Evolutionary conservation across 2,113 vertebrate species (phyloP).

Genomic region (Scomber colias): DNA sequence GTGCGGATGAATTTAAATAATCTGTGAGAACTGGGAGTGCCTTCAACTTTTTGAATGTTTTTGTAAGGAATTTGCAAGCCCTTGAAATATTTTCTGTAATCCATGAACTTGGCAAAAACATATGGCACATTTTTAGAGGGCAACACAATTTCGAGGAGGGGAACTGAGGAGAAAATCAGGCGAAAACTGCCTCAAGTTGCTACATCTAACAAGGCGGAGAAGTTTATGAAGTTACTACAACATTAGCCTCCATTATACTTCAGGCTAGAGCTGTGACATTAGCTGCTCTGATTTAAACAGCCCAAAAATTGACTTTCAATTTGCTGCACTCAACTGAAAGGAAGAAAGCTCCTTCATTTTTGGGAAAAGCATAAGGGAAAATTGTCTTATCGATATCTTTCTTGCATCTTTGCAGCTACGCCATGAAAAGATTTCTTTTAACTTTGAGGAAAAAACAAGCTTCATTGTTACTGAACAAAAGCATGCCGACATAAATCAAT

Average conservation of each 20-base stretch:
- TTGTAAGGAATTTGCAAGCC: neutral
- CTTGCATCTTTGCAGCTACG: conserved; percentile 16
- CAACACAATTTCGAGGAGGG: neutral
- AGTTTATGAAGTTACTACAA: neutral
- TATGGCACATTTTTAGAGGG: neutral
- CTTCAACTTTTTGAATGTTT: neutral
- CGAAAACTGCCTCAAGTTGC: neutral
- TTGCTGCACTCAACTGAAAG: conserved; percentile 18
- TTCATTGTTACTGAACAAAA: conserved; percentile 23
- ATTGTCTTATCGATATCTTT: conserved; percentile 53
- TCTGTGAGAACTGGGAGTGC: neutral
- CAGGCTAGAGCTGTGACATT: neutral
- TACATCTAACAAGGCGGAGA: neutral
- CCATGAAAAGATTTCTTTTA: conserved; percentile 45
- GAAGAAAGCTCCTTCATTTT: conserved; percentile 18
- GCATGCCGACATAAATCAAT: conserved; percentile 59
- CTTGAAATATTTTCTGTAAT: neutral
- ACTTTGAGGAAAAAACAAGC: conserved; percentile 3
- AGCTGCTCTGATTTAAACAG: conserved; percentile 19
- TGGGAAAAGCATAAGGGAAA: conserved; percentile 1
- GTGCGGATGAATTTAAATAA: neutral
- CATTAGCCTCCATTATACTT: conserved; percentile 14
- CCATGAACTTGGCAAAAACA: neutral
- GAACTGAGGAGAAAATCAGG: neutral
- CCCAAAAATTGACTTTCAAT: conserved; percentile 35